Conservation (phyloP, 2,797 vertebrate genomes). For the Austrolebias charrua region DNA sequence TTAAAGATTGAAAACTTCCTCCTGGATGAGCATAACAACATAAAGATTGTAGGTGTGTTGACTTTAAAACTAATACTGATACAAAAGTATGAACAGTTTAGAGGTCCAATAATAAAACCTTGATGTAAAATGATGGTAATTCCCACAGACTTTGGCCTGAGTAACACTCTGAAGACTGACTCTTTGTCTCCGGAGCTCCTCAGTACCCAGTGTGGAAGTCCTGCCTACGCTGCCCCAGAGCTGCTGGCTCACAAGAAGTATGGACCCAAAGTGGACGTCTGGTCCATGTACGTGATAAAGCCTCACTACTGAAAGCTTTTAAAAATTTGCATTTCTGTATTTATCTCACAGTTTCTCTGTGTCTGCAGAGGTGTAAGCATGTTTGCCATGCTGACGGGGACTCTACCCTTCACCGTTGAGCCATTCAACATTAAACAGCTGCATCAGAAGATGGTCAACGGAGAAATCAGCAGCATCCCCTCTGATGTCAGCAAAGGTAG, state of each 20-base stretch:
- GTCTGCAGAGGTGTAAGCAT: constrained; percentile 81
- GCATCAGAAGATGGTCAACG: constrained; percentile 86
- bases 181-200: constrained; percentile 84
- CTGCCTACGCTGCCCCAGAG: constrained; percentile 85
- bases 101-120: not conserved
- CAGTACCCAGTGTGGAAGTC: constrained; percentile 85
- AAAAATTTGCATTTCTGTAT: not conserved
- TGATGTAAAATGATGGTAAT: constrained; percentile 23
- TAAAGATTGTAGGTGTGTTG: constrained; percentile 87
- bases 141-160: constrained; percentile 85
- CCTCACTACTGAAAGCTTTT: not conserved
- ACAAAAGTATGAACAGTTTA: not conserved
- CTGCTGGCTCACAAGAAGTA: constrained; percentile 88
- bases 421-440: constrained; percentile 88
- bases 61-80: not conserved
- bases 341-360: not conserved
- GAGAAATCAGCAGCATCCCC: constrained; percentile 82
- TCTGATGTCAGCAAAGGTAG: constrained; percentile 82
- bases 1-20: constrained; percentile 91
- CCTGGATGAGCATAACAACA: constrained; percentile 86
- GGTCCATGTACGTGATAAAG: constrained; percentile 83
- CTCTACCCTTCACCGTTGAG: constrained; percentile 83
- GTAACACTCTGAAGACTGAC: constrained; percentile 83
- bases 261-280: constrained; percentile 87
- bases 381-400: constrained; percentile 86